These are phyloP conservation scores for Oreotrochilus melanogaster DNA, from an alignment of 2,113 vertebrate species.

Conservation along the genomic window DNA sequence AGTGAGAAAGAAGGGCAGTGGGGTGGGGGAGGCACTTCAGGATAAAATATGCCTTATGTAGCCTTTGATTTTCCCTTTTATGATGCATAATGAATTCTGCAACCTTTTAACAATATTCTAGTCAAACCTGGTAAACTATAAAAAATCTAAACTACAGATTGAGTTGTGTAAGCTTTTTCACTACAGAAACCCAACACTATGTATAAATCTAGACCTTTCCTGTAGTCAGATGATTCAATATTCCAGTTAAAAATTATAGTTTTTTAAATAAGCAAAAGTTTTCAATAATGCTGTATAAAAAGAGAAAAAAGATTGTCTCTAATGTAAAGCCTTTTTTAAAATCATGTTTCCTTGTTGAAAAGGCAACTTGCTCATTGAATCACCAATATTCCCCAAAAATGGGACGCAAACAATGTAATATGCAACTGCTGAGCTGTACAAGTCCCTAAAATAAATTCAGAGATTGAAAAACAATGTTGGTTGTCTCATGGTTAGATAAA, in stretches of 20 bases:
- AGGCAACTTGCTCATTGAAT: not conserved
- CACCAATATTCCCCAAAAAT: not conserved
- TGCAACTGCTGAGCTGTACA: not conserved
- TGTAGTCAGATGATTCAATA: not conserved
- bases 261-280: not conserved
- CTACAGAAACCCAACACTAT: not conserved
- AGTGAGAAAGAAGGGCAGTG: not conserved
- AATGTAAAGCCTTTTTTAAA: not conserved
- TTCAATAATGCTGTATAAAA: not conserved
- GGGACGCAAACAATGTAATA: not conserved
- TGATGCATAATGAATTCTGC: not conserved
- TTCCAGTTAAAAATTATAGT: not conserved
- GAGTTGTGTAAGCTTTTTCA: not conserved
- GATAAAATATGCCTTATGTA: not conserved
- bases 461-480: not conserved
- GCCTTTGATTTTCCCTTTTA: not conserved
- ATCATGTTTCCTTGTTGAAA: not conserved
- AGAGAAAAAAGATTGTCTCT: not conserved
- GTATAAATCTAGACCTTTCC: not conserved
- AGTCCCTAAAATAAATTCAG: not conserved
- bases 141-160: not conserved
- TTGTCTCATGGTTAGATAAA: not conserved
- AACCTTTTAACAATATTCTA: not conserved
- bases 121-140: not conserved
- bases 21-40: not conserved